Percentiles rank a stretch among this genome's conserved stretches.
Evolutionary conservation across 2,888 invertebrate species (phyloP).

Genomic region (Chorisops tibialis): DNA sequence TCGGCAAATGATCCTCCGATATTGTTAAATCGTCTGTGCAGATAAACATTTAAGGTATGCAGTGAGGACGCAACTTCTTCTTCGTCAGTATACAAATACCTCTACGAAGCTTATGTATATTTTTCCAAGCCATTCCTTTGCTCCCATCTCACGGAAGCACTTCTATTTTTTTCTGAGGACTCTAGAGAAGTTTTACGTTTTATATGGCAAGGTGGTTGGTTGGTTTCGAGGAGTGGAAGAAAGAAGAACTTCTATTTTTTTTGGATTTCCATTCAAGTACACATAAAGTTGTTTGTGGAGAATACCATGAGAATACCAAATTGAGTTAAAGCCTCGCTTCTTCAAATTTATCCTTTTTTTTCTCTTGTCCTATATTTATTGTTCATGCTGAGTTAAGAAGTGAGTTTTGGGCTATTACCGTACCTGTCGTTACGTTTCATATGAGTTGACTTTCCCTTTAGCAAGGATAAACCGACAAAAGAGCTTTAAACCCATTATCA

Average conservation of each 20-base stretch:
- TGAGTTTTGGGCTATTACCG: no score
- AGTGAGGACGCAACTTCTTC: background rate
- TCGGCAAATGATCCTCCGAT: slow-evolving; percentile 30
- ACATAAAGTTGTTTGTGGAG: slow-evolving; percentile 27
- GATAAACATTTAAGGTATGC: slow-evolving; percentile 28
- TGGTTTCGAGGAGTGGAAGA: background rate
- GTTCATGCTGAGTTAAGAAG: background rate
- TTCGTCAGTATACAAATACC: background rate
- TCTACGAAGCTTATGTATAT: background rate
- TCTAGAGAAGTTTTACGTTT: background rate
- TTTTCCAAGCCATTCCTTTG: background rate
- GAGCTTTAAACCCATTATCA: slow-evolving; percentile 25
- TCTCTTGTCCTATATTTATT: background rate
- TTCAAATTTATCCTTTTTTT: background rate
- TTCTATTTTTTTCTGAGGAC: no score
- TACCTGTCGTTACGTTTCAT: slow-evolving; percentile 11
- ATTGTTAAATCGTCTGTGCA: slow-evolving; percentile 31
- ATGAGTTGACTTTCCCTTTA: background rate
- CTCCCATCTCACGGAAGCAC: no score
- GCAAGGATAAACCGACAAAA: slow-evolving; percentile 1
- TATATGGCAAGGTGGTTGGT: slow-evolving; percentile 3
- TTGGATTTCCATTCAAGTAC: slow-evolving; percentile 27
- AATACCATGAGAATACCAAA: slow-evolving; percentile 24
- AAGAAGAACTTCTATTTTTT: slow-evolving; percentile 25
- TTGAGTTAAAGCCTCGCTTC: slow-evolving; percentile 23